phyloP scores from a whole-genome alignment of 1,140 invertebrate species.

The Hestina assimilis region DNA sequence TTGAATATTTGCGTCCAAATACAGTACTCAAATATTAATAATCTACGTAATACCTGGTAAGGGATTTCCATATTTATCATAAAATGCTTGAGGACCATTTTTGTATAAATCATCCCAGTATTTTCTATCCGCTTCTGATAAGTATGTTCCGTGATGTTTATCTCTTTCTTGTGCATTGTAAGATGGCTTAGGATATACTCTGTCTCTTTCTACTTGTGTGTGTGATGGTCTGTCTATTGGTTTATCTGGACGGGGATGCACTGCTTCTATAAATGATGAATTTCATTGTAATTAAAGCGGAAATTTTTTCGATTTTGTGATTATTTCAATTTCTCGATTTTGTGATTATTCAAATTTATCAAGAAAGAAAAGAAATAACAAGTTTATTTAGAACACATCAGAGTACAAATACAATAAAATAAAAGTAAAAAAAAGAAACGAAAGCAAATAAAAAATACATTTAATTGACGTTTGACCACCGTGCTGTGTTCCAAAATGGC shows the following conservation, averaged over 20 bases:
- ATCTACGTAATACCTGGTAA: slow-evolving; percentile 69
- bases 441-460: too few species aligned
- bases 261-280: slow-evolving; percentile 29
- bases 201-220: slow-evolving; percentile 21
- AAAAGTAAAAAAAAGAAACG: too few species aligned
- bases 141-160: slow-evolving; percentile 44
- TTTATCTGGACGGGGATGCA: slow-evolving; percentile 27
- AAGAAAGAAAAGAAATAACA: too few species aligned
- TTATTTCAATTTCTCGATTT: too few species aligned
- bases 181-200: slow-evolving; percentile 8
- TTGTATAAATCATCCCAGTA: slow-evolving; percentile 74
- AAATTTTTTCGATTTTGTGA: too few species aligned
- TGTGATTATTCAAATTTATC: too few species aligned
- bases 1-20: too few species aligned
- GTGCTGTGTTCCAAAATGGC: too few species aligned
- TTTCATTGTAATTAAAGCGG: background rate
- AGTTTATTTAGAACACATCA: too few species aligned
- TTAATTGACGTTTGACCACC: too few species aligned
- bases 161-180: slow-evolving; percentile 21
- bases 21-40: too few species aligned
- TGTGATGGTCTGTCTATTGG: slow-evolving; percentile 14
- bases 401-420: too few species aligned
- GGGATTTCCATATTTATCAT: slow-evolving; percentile 70
- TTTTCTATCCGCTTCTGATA: slow-evolving; percentile 56
- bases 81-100: slow-evolving; percentile 70